A percentile compares a stretch with the other conserved stretches of the same genome.
Evolutionary conservation across 2,888 invertebrate genomes (phyloP).

Genomic region (Ephialtes manifestator): DNA sequence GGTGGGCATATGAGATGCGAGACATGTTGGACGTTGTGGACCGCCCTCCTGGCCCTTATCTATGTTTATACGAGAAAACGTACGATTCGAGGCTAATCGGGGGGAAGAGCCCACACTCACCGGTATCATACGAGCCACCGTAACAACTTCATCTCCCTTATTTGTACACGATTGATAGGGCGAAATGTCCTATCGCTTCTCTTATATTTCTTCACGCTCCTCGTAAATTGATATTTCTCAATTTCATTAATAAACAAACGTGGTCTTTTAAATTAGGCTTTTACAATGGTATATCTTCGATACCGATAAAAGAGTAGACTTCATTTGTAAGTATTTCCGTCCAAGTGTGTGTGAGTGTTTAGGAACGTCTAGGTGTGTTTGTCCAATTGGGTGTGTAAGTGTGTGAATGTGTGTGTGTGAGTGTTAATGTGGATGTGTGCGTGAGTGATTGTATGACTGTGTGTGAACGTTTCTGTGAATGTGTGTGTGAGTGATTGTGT

Average conservation of each 20-base stretch:
- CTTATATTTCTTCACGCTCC: neutral
- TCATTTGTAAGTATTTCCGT: no score
- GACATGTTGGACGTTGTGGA: slow-evolving; percentile 25
- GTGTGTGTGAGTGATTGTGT: no score
- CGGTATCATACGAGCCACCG: neutral
- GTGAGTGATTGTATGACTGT: neutral
- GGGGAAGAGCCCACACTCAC: slow-evolving; percentile 5
- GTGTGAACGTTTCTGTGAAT: neutral
- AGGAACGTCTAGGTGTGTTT: no score
- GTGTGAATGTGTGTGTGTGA: no score
- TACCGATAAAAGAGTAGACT: no score
- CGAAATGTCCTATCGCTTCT: no score
- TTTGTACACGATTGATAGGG: neutral
- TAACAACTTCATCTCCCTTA: slow-evolving; percentile 11
- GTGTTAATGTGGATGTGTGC: no score
- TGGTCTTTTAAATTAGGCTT: neutral
- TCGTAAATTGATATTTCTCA: neutral
- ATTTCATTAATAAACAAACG: neutral
- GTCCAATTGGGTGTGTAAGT: no score
- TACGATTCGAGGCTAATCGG: slow-evolving; percentile 57
- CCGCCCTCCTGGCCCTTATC: slow-evolving; percentile 6
- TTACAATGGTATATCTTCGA: neutral
- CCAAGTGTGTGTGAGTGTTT: no score
- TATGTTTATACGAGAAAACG: slow-evolving; percentile 56
- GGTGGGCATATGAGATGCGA: slow-evolving; percentile 34